Evolutionary conservation across 2,888 invertebrate genomes (phyloP).

Genomic region (Acanthosepion lycidas): DNA sequence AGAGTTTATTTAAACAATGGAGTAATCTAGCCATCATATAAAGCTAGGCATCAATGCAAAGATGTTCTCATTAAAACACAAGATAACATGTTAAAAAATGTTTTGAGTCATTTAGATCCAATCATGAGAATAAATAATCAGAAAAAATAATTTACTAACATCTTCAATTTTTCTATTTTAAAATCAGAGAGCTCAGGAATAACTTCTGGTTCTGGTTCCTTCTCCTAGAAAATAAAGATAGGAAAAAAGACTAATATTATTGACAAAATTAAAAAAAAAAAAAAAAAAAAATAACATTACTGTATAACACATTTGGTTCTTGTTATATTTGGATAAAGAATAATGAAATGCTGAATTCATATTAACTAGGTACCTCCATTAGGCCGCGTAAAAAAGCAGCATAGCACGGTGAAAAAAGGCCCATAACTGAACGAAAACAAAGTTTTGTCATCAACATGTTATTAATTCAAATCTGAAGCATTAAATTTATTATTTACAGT

Average conservation of each 20-base stretch:
- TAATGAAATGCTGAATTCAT: too few species aligned
- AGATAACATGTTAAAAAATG: background rate
- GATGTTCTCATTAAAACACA: background rate
- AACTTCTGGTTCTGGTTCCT: constrained; percentile 53
- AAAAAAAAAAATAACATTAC: background rate
- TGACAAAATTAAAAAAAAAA: background rate
- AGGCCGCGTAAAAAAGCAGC: too few species aligned
- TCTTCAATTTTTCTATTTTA: constrained; percentile 62
- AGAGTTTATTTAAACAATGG: too few species aligned
- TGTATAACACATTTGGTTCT: background rate
- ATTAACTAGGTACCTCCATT: too few species aligned
- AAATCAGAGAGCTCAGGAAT: constrained; percentile 69
- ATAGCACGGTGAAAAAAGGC: too few species aligned
- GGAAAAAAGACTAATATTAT: background rate
- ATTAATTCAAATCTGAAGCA: too few species aligned
- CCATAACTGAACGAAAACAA: too few species aligned
- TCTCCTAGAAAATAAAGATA: constrained; percentile 20
- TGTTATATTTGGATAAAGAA: too few species aligned
- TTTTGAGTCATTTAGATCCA: background rate
- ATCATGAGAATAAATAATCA: background rate
- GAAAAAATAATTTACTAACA: constrained; percentile 59
- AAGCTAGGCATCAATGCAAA: background rate
- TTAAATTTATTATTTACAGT: too few species aligned
- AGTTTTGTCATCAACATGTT: too few species aligned
- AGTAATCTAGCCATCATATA: too few species aligned